Evolutionary conservation across 2,797 vertebrate genomes (phyloP).

Genomic region (Oophaga sylvatica): DNA sequence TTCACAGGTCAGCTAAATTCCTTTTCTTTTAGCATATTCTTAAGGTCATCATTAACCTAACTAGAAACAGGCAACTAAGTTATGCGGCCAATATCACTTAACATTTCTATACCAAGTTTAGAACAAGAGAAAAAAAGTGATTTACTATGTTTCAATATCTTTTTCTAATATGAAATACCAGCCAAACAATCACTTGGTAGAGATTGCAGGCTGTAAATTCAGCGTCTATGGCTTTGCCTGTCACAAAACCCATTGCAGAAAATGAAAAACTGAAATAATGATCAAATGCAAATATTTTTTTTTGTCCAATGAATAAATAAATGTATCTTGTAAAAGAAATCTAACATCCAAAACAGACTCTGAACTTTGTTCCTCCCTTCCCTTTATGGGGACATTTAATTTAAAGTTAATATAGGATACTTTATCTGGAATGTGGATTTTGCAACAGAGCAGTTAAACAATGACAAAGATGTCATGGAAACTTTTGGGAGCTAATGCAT

Average conservation of each 20-base stretch:
- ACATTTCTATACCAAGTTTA: constrained; percentile 49
- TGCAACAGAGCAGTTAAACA: constrained; percentile 33
- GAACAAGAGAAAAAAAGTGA: constrained; percentile 32
- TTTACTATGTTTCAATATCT: constrained; percentile 48
- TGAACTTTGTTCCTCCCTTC: background rate
- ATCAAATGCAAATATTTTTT: background rate
- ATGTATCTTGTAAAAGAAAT: background rate
- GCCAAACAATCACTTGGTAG: constrained; percentile 44
- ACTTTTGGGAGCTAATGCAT: constrained; percentile 16
- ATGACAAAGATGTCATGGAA: constrained; percentile 45
- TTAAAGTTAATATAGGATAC: constrained; percentile 33
- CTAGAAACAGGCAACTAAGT: constrained; percentile 50
- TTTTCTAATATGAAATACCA: constrained; percentile 52
- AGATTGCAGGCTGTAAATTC: constrained; percentile 50
- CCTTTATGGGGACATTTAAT: constrained; percentile 31
- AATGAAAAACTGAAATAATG: constrained; percentile 25
- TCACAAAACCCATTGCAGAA: constrained; percentile 2
- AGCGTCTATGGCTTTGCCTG: constrained; percentile 25
- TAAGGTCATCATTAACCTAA: constrained; percentile 55
- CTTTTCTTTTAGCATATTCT: constrained; percentile 57
- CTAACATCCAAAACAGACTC: background rate
- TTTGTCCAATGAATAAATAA: background rate
- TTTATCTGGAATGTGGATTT: constrained; percentile 39
- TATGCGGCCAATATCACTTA: constrained; percentile 58
- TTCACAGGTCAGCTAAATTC: constrained; percentile 56